Evolutionary conservation across 2,797 vertebrate genomes (phyloP).

Genomic region (Podargus strigoides): DNA sequence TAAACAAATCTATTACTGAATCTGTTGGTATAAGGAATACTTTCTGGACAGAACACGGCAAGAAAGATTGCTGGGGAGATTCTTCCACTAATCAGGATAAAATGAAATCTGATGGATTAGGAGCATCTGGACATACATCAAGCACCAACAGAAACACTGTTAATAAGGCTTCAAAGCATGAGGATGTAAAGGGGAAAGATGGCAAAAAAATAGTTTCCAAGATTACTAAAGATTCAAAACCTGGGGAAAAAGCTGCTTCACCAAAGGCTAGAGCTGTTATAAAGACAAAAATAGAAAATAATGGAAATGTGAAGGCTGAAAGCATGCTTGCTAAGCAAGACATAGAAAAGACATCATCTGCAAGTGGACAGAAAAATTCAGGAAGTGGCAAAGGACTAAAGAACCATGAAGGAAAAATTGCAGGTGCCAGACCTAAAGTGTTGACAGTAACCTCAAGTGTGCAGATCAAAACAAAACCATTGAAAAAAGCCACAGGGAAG

Average conservation of each 20-base stretch:
- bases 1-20: constrained; percentile 79
- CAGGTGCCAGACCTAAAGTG: constrained; percentile 87
- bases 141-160: constrained; percentile 70
- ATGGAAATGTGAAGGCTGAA: constrained; percentile 73
- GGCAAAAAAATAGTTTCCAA: constrained; percentile 75
- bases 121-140: constrained; percentile 77
- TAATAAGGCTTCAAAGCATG: constrained; percentile 80
- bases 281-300: constrained; percentile 77
- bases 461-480: constrained; percentile 75
- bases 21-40: constrained; percentile 74
- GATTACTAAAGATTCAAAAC: constrained; percentile 75
- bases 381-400: constrained; percentile 68
- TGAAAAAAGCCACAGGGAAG: constrained; percentile 74
- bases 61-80: constrained; percentile 57
- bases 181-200: constrained; percentile 80
- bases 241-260: constrained; percentile 72
- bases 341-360: constrained; percentile 54
- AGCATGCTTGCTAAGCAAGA: constrained; percentile 71
- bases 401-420: constrained; percentile 80
- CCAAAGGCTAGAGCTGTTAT: constrained; percentile 81
- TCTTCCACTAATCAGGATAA: constrained; percentile 72
- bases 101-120: constrained; percentile 97
- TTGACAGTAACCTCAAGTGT: constrained; percentile 70
- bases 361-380: constrained; percentile 75
- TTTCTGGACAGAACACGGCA: constrained; percentile 67